Evolutionary conservation across 2,113 vertebrate species (phyloP), one percentile per base, ranked within the genome.

Genomic region (Tragulus kanchil): DNA sequence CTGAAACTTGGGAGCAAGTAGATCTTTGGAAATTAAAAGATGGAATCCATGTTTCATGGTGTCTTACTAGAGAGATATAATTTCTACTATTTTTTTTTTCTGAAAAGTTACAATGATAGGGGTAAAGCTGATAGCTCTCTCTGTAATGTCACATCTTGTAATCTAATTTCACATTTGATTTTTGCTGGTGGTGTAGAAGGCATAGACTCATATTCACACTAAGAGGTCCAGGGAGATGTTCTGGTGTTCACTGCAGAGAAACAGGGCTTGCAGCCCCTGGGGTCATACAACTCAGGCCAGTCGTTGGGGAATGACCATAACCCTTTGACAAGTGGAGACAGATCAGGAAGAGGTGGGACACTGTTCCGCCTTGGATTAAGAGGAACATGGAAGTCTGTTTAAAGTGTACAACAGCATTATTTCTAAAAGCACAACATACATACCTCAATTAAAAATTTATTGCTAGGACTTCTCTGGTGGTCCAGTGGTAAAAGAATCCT

Each of bases 11-110:
- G 67, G 89, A 94, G 69, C 56, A 85, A 92, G 77, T 9, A 87
- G 16, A 36, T 73, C 61, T 71, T 94, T 89, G 88, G 6, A 85
- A 81, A 90, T 92, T n/a, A 8, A 81, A 81, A n/a, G 59, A 86
- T 28, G 17, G 42, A 87, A 59, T 94, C 31, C 19, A 3, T 93
- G 36, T 82, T 90, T 95, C 67, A 82, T 54, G 11, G 6, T 58
- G 3, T 81, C 16, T 82, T 89, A 83, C 50, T 65, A 93, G 77
- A 36, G 89, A 84, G 28, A n/a, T 7, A 71, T 10, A 45, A 89
- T 88, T 81, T 89, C 16, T 31, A 31, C 42, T 50, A 81, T 17
- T 48, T 92, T 65, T 58, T 91, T 61, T 73, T 52, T 6, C 23
- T 73, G 36, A 79, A 87, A 73, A 89, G 26, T 31, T 79, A 26